Conservation (phyloP, 2,797 vertebrate genomes). For the Paratrypauchen microcephalus region DNA sequence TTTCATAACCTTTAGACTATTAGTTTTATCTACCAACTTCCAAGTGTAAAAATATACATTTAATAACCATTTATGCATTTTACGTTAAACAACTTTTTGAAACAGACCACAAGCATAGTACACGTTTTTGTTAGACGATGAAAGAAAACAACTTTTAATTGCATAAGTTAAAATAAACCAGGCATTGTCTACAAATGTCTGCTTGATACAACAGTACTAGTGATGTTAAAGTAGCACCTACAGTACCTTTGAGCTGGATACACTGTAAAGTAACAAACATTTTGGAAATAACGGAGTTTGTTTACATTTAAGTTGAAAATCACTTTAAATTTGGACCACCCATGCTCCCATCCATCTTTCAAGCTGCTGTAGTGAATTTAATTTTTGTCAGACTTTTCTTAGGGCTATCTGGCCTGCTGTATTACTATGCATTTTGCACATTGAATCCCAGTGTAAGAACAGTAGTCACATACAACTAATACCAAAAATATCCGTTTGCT, state of each 20-base stretch:
- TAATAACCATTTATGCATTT: conserved; percentile 67
- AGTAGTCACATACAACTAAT: neutral
- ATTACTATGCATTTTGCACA: neutral
- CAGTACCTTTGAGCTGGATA: conserved; percentile 34
- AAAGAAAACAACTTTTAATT: conserved; percentile 46
- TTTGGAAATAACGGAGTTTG: conserved; percentile 53
- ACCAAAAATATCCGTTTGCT: neutral
- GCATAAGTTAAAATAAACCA: conserved; percentile 67
- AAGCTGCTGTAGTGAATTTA: neutral
- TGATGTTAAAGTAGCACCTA: conserved; percentile 67
- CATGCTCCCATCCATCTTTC: neutral
- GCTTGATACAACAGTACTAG: conserved; percentile 39
- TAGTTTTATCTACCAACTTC: conserved; percentile 50
- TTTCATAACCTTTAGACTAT: conserved; percentile 43
- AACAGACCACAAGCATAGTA: conserved; percentile 62
- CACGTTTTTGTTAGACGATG: conserved; percentile 51
- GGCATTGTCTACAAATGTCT: conserved; percentile 35
- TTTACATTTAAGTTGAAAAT: conserved; percentile 22
- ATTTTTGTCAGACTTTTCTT: neutral
- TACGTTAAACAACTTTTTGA: conserved; percentile 50
- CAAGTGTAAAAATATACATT: conserved; percentile 74
- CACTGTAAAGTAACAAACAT: conserved; percentile 34
- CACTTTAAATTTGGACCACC: neutral
- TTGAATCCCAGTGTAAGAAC: neutral
- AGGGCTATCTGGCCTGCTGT: neutral